Conservation (phyloP, 2,888 invertebrate genomes). For the Drosophila paramelanica region DNA sequence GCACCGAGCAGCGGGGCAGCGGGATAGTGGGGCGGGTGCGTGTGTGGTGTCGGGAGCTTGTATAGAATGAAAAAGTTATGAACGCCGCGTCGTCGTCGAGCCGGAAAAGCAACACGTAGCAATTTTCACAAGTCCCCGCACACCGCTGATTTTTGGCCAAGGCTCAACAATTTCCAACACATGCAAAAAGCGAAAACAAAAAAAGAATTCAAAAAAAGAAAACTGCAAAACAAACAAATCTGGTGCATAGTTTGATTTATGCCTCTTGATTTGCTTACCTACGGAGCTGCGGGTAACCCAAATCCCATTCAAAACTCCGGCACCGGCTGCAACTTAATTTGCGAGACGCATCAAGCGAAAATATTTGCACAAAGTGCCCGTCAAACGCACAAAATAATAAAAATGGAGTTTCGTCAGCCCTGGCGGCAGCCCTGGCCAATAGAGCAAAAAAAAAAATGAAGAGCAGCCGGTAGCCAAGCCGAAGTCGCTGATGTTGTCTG, state of each 20-base stretch:
- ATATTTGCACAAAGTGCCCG: conserved; percentile 43
- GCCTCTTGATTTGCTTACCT: conserved; percentile 50
- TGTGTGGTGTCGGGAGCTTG: background rate
- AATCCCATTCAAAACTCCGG: conserved; percentile 4
- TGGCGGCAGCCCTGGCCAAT: conserved; percentile 11
- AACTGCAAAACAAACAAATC: conserved; percentile 34
- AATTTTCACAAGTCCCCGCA: conserved; percentile 37
- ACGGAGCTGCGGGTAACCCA: conserved; percentile 3
- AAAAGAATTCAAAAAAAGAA: background rate
- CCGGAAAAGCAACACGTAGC: conserved; percentile 65
- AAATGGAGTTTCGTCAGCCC: conserved; percentile 28
- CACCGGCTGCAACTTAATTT: conserved; percentile 53
- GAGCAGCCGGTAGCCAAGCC: conserved; percentile 25
- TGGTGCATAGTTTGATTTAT: conserved; percentile 67
- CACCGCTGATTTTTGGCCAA: conserved; percentile 4
- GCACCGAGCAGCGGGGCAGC: background rate
- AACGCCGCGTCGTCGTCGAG: conserved; percentile 38
- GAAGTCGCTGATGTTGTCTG: conserved; percentile 4
- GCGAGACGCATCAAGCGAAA: conserved; percentile 44
- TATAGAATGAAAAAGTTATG: conserved; percentile 45
- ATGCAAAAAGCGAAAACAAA: background rate
- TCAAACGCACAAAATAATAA: conserved; percentile 47
- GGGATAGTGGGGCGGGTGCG: background rate
- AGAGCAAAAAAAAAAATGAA: conserved; percentile 37
- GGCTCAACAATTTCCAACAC: conserved; percentile 2